A percentile compares a stretch with the other conserved stretches of the same genome.
These are phyloP conservation scores for Lepus townsendii DNA, from an alignment of 2,797 vertebrate genomes.

Conservation along the genomic window DNA sequence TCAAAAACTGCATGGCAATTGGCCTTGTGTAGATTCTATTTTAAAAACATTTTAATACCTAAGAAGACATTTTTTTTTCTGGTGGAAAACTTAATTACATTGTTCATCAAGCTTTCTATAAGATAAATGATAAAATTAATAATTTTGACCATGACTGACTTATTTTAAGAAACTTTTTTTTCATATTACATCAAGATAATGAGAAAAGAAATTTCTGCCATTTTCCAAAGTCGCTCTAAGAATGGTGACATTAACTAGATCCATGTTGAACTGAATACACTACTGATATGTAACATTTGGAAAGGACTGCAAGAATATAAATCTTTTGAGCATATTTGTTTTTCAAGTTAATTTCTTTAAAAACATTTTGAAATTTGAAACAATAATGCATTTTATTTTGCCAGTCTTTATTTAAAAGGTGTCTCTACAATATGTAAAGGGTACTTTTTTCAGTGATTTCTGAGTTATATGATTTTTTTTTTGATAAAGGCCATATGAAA, in stretches of 20 bases:
- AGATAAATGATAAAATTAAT: not conserved
- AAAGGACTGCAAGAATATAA: not conserved
- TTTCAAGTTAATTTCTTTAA: not conserved
- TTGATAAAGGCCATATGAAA: not conserved
- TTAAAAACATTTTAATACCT: not conserved
- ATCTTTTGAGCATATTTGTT: not conserved
- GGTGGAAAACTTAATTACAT: not conserved
- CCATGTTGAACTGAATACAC: not conserved
- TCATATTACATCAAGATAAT: not conserved
- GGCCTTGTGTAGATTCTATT: not conserved
- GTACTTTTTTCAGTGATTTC: not conserved
- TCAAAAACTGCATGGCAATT: not conserved
- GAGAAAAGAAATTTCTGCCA: not conserved
- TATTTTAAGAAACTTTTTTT: not conserved
- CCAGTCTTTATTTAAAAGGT: not conserved
- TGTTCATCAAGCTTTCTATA: not conserved
- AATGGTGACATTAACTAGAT: not conserved
- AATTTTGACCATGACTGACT: not conserved
- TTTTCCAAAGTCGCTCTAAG: not conserved
- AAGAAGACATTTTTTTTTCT: not conserved
- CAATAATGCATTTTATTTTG: not conserved
- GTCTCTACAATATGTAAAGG: not conserved
- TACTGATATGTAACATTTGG: not conserved
- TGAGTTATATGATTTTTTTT: not conserved
- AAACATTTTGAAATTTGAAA: not conserved